Conservation (phyloP, 2,888 invertebrate genomes). For the Hypena proboscidalis region DNA sequence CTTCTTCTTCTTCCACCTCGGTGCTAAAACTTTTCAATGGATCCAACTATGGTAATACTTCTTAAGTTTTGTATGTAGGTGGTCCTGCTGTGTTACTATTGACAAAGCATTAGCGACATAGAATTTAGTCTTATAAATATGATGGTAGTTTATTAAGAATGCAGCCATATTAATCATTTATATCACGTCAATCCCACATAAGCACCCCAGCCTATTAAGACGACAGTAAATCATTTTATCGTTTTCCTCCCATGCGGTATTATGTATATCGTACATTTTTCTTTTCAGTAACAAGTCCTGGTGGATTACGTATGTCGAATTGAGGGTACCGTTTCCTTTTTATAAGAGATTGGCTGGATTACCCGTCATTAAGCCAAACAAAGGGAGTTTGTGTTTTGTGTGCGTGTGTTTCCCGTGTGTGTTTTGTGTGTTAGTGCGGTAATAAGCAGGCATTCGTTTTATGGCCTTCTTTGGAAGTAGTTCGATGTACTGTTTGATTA, state of each 20-base stretch:
- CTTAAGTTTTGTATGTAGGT: no score
- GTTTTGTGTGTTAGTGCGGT: slow-evolving; percentile 31
- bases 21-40: no score
- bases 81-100: no score
- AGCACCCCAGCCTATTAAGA: background rate
- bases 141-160: no score
- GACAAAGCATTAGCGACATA: no score
- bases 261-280: slow-evolving; percentile 21
- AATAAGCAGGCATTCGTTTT: slow-evolving; percentile 32
- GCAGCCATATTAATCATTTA: no score
- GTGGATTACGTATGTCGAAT: slow-evolving; percentile 61
- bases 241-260: slow-evolving; percentile 27
- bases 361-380: slow-evolving; percentile 58
- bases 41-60: no score
- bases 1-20: no score
- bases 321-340: slow-evolving; percentile 57
- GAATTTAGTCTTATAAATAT: no score
- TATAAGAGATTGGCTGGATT: slow-evolving; percentile 64
- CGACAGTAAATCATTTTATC: slow-evolving; percentile 28
- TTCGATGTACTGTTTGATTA: no score
- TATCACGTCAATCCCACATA: no score
- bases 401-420: slow-evolving; percentile 26
- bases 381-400: slow-evolving; percentile 46
- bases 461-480: slow-evolving; percentile 15
- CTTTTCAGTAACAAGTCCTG: slow-evolving; percentile 39